Evolutionary conservation across 2,113 vertebrate species (phyloP), one percentile per base, ranked within the genome.

Genomic region (Oreotrochilus melanogaster): DNA sequence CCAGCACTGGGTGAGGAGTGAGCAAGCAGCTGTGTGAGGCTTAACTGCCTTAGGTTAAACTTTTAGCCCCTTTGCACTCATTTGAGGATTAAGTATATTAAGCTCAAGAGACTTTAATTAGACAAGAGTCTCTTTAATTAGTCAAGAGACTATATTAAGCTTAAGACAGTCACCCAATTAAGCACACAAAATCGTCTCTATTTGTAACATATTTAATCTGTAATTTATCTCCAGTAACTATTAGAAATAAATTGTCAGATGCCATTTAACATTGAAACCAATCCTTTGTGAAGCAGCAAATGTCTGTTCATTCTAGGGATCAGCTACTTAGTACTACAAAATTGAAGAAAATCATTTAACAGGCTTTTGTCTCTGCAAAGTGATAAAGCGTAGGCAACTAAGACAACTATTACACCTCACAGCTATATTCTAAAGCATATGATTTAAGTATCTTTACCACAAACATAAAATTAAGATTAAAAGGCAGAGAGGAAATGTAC

Each of bases 1-100:
- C 24, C 53, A 47, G 43, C 72, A 31, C 12, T 1, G 3, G 18
- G 37, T 1, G 3, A 72, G 47, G 17, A 50, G 16, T 1, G 5
- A 76, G 57, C 15, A 37, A 78, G 73, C 30, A 48, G 78, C n/a
- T 28, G 13, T 15, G 7, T 19, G 11, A 18, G n/a, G 22, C 43
- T 67, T 17, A 31, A 42, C 54, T 73, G 13, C 48, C 60, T 57
- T 9, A 4, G 14, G 10, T 45, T 73, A 67, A 62, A 27, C 28
- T 74, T 51, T 28, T 13, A 54, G 5, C 8, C 22, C 14, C 33
- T 48, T 54, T 54, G 16, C 9, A 8, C 18, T 42, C 48, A 6
- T 35, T 51, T 42, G 47, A 78, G 23, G 8, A 10, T 70, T 71
- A 64, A n/a, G 70, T 14, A 6, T 37, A 39, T 39, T 39, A 39